Percentiles rank a stretch among this genome's conserved stretches.
phyloP scores from a whole-genome alignment of 2,797 vertebrate species.

The Thamnophis elegans region DNA sequence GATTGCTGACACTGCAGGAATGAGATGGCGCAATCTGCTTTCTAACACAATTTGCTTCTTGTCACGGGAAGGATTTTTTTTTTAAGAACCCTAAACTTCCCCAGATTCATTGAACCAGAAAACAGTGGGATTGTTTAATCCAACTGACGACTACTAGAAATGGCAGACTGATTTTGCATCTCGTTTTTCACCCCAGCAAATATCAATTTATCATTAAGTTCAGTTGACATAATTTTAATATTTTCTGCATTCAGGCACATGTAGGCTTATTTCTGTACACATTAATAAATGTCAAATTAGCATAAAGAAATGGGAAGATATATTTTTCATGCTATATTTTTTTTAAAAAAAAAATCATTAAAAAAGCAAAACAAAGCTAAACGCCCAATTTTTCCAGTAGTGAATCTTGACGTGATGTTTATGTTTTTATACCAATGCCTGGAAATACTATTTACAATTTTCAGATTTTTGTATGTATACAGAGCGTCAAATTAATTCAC shows the following conservation, averaged over 20 bases:
- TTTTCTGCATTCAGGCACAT: conserved; percentile 42
- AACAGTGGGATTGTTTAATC: conserved; percentile 53
- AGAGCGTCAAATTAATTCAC: neutral
- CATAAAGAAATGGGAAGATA: conserved; percentile 38
- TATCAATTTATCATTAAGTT: conserved; percentile 48
- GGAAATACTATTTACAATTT: conserved; percentile 8
- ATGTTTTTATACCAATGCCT: conserved; percentile 13
- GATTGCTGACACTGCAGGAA: conserved; percentile 31
- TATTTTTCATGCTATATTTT: conserved; percentile 38
- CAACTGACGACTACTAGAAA: conserved; percentile 54
- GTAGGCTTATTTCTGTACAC: conserved; percentile 12
- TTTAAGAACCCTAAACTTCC: conserved; percentile 29
- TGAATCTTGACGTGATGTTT: conserved; percentile 13
- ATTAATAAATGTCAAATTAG: conserved; percentile 42
- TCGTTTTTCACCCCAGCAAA: conserved; percentile 57
- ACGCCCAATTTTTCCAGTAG: neutral
- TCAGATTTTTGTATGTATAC: neutral
- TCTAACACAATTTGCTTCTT: conserved; percentile 39
- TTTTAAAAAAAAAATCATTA: neutral
- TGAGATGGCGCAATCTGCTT: conserved; percentile 31
- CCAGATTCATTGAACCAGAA: conserved; percentile 45
- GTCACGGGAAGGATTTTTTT: conserved; percentile 43
- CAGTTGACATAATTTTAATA: conserved; percentile 41
- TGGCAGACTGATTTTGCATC: conserved; percentile 53
- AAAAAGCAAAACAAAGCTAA: neutral